phyloP scores from a whole-genome alignment of 2,797 vertebrate species.

The Chaetodon trifasciatus region DNA sequence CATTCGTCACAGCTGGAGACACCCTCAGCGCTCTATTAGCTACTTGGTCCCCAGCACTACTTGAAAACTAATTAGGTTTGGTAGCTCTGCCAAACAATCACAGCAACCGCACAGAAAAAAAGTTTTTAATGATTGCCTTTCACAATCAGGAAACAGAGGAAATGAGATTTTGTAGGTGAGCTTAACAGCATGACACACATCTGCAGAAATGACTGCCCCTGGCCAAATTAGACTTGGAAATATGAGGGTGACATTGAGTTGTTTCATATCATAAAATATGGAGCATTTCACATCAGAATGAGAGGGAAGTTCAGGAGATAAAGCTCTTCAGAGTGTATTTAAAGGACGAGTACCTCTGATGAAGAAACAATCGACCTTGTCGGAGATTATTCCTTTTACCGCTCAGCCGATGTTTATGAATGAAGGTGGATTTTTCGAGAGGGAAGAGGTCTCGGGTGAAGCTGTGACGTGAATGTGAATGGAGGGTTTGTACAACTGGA shows the following conservation, averaged over 20 bases:
- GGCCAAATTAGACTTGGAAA: conserved; percentile 62
- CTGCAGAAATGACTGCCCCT: conserved; percentile 43
- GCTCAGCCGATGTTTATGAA: conserved; percentile 33
- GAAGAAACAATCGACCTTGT: conserved; percentile 54
- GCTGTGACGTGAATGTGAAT: background rate
- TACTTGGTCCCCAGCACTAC: conserved; percentile 18
- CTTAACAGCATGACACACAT: conserved; percentile 33
- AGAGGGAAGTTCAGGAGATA: conserved; percentile 45
- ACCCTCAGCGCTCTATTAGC: conserved; percentile 30
- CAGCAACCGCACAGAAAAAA: conserved; percentile 1
- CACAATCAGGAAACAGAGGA: conserved; percentile 57
- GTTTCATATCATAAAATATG: conserved; percentile 41
- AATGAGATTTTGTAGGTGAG: conserved; percentile 66
- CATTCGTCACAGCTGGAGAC: conserved; percentile 55
- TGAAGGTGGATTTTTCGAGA: conserved; percentile 26
- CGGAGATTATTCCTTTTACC: conserved; percentile 3
- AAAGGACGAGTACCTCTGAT: conserved; percentile 34
- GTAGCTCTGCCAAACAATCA: conserved; percentile 43
- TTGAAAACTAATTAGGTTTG: conserved; percentile 54
- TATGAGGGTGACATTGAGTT: conserved; percentile 62
- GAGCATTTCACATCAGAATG: conserved; percentile 37
- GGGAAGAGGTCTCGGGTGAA: conserved; percentile 19
- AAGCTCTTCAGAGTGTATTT: conserved; percentile 50
- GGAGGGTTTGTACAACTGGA: background rate
- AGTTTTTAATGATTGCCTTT: conserved; percentile 54